Percentiles rank a stretch among this genome's conserved stretches.
Evolutionary conservation across 2,113 vertebrate species (phyloP).

Genomic region (Centropus unirufus): DNA sequence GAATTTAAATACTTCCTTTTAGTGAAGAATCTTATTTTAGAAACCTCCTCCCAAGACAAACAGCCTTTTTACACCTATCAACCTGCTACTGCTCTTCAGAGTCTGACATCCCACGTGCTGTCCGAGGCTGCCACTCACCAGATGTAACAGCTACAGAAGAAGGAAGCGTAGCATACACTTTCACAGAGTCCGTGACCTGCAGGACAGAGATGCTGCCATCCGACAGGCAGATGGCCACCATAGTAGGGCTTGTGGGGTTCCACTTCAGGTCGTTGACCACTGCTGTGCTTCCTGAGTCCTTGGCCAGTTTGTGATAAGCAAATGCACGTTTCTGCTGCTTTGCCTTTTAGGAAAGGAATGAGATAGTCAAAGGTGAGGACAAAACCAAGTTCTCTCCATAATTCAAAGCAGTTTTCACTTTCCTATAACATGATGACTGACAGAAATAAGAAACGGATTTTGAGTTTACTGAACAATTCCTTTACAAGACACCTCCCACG

Average conservation of each 20-base stretch:
- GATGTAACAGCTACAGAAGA: conserved; percentile 85
- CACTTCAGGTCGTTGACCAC: conserved; percentile 90
- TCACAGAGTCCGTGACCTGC: conserved; percentile 84
- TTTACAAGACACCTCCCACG: background rate
- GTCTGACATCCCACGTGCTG: fast-evolving
- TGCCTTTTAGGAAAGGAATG: conserved; percentile 72
- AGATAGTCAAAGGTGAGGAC: background rate
- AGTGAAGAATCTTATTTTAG: background rate
- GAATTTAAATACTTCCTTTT: background rate
- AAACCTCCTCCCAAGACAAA: background rate
- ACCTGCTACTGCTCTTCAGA: fast-evolving
- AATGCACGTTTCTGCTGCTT: conserved; percentile 88
- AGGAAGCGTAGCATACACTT: conserved; percentile 81
- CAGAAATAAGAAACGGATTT: background rate
- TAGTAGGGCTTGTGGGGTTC: conserved; percentile 83
- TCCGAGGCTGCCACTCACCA: conserved; percentile 76
- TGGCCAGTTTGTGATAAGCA: conserved; percentile 80
- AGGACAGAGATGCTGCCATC: conserved; percentile 91
- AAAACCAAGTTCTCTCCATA: background rate
- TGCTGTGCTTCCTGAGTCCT: conserved; percentile 50
- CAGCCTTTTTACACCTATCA: background rate
- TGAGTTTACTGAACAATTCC: background rate
- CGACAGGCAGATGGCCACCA: conserved; percentile 86
- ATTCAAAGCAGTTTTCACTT: background rate
- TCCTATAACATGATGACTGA: background rate